Percentiles rank a stretch among this genome's conserved stretches.
These are phyloP conservation scores for Macrosoma leucophasiata DNA, from an alignment of 2,888 invertebrate species.

Conservation along the genomic window DNA sequence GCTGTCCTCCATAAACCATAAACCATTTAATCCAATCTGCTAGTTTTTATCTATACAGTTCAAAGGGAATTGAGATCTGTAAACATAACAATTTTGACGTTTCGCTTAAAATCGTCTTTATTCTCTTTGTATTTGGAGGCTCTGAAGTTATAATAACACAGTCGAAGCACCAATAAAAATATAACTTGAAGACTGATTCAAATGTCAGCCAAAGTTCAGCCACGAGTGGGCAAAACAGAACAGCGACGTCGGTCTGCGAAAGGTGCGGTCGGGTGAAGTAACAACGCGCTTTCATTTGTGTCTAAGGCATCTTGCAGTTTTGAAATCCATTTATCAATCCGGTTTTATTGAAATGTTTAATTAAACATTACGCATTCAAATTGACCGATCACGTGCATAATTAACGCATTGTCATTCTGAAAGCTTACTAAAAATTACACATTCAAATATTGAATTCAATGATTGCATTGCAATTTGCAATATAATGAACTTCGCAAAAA, in stretches of 20 bases:
- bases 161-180: slow-evolving; percentile 5
- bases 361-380: not conserved
- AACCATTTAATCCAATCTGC: too few species aligned
- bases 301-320: slow-evolving; percentile 9
- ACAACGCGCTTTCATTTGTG: slow-evolving; percentile 17
- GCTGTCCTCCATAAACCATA: too few species aligned
- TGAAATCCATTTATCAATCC: slow-evolving; percentile 14
- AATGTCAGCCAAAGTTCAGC: slow-evolving; percentile 32
- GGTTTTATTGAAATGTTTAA: not conserved
- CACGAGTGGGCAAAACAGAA: slow-evolving; percentile 20
- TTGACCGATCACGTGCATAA: too few species aligned
- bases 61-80: too few species aligned
- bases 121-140: slow-evolving; percentile 1
- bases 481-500: not conserved
- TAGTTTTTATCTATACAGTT: too few species aligned
- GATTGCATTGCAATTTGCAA: not conserved
- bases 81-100: too few species aligned
- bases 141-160: slow-evolving; percentile 1
- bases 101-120: too few species aligned
- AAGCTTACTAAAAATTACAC: too few species aligned
- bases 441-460: too few species aligned
- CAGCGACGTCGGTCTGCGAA: slow-evolving; percentile 30
- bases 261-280: slow-evolving; percentile 39
- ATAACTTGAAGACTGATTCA: slow-evolving; percentile 16
- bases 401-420: too few species aligned